These are phyloP conservation scores for Struthidea cinerea DNA, from an alignment of 2,113 vertebrate genomes.

Conservation along the genomic window DNA sequence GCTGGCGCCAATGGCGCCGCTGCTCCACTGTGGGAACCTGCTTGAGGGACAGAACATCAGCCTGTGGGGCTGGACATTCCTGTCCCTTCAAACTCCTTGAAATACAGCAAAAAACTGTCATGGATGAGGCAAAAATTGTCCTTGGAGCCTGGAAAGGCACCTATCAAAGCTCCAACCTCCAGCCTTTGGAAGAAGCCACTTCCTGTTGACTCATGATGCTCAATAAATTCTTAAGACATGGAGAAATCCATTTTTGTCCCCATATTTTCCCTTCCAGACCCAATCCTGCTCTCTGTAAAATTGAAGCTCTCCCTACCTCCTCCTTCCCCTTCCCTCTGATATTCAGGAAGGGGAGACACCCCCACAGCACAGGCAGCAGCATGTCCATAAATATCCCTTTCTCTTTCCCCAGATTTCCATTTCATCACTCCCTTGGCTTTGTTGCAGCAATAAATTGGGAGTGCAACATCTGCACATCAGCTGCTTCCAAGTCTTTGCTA, in stretches of 20 bases:
- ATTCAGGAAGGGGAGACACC: not conserved
- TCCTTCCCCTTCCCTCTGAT: not conserved
- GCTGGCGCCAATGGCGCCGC: accelerated
- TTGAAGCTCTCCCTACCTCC: not conserved
- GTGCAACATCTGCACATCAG: not conserved
- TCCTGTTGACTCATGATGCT: not conserved
- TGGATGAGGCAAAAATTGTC: not conserved
- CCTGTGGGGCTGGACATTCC: not conserved
- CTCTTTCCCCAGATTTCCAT: not conserved
- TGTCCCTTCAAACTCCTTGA: not conserved
- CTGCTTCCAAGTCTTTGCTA: slow-evolving; percentile 42
- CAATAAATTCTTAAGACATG: not conserved
- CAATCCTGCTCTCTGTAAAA: not conserved
- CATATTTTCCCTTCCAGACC: not conserved
- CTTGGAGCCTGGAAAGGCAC: not conserved
- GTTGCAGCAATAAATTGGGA: slow-evolving; percentile 36
- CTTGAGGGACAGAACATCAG: not conserved
- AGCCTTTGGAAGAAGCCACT: not conserved
- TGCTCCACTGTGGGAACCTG: accelerated
- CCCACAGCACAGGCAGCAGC: not conserved
- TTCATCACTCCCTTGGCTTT: not conserved
- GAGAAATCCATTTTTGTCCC: not conserved
- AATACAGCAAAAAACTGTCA: not conserved
- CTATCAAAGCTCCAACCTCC: not conserved
- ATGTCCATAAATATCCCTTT: not conserved